Base-by-base conservation (phyloP, 2,113 vertebrate species). In the Elaphurus davidianus region DNA sequence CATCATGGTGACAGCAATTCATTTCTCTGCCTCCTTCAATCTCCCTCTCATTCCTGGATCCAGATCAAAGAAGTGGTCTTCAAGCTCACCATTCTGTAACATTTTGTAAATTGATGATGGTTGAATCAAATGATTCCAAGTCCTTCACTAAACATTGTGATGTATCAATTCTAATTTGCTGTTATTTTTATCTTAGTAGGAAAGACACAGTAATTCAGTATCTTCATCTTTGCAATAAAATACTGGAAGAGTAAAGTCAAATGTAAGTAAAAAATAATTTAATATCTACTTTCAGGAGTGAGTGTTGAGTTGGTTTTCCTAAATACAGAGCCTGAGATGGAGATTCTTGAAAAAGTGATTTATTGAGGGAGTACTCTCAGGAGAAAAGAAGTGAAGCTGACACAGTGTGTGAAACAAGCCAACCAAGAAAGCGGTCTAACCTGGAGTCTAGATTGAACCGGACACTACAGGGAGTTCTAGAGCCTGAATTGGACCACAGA, bases 141-240 rank as follows among this genome's bases (percentile, higher is more conserved):
- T 3, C 16, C 15, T 94, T 64, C 30, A 55, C 3, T 36, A 79
- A 36, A 82, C 30, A 43, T 14, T 40, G 33, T 95, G 79, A 71
- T 79, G 15, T 36, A 83, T 71, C 82, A 91, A 43, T 91, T 87
- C n/a, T 84, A 94, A 85, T 88, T 79, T 87, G 95, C 30, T 88
- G 19, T 92, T 83, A 71, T 95, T 30, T 64, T 90, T 90, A 86
- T 57, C n/a, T 47, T 76, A 64, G 28, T 25, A 79, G 11, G 92
- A 57, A 87, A 59, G 76, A 8, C 82, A 95, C 5, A 81, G 28
- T 62, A 92, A 74, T 95, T 95, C 33, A 54, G 6, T 90, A 57
- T 78, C 67, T 83, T 94, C 9, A 52, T 85, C 7, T 90, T 87
- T 95, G 67, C 54, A 90, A 88, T 52, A 86, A 97, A 92, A 87